A percentile compares a stretch with the other conserved stretches of the same genome.
These are phyloP conservation scores for Euspilapteryx auroguttella DNA, from an alignment of 2,888 invertebrate genomes.

Conservation along the genomic window DNA sequence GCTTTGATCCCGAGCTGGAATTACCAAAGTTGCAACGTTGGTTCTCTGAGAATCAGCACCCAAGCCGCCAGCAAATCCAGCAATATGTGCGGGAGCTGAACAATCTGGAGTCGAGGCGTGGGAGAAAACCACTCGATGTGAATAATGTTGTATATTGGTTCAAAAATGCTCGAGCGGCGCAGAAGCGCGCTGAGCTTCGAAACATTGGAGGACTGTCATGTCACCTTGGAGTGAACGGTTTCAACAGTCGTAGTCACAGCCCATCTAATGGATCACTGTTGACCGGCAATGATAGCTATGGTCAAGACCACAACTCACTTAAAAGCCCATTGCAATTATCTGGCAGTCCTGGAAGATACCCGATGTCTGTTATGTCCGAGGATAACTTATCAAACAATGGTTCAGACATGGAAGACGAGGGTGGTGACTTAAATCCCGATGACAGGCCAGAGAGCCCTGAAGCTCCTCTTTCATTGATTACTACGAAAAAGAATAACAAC, in stretches of 20 bases:
- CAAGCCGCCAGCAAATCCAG: slow-evolving; percentile 94
- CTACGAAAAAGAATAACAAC: slow-evolving; percentile 55
- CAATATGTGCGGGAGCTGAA: slow-evolving; percentile 95
- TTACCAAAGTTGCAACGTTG: slow-evolving; percentile 94
- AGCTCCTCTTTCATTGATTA: slow-evolving; percentile 71
- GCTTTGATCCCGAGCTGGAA: slow-evolving; percentile 96
- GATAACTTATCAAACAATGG: slow-evolving; percentile 67
- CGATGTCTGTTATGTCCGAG: slow-evolving; percentile 67
- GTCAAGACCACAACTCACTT: slow-evolving; percentile 59
- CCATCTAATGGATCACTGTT: slow-evolving; percentile 66
- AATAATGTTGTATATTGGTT: slow-evolving; percentile 98
- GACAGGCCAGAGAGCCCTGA: slow-evolving; percentile 67
- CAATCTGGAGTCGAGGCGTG: slow-evolving; percentile 86
- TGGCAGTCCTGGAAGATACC: slow-evolving; percentile 59
- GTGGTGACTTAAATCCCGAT: slow-evolving; percentile 49
- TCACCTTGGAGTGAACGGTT: slow-evolving; percentile 66
- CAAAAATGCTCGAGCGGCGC: slow-evolving; percentile 95
- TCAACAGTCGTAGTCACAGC: slow-evolving; percentile 65
- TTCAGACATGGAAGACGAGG: slow-evolving; percentile 72
- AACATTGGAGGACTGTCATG: slow-evolving; percentile 62
- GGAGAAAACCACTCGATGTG: slow-evolving; percentile 91
- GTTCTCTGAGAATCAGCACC: slow-evolving; percentile 97
- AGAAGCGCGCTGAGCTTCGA: slow-evolving; percentile 85
- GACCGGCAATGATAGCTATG: slow-evolving; percentile 63
- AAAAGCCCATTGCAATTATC: slow-evolving; percentile 65